Evolutionary conservation across 2,113 vertebrate species (phyloP).

Genomic region (Proterorhinus semilunaris): DNA sequence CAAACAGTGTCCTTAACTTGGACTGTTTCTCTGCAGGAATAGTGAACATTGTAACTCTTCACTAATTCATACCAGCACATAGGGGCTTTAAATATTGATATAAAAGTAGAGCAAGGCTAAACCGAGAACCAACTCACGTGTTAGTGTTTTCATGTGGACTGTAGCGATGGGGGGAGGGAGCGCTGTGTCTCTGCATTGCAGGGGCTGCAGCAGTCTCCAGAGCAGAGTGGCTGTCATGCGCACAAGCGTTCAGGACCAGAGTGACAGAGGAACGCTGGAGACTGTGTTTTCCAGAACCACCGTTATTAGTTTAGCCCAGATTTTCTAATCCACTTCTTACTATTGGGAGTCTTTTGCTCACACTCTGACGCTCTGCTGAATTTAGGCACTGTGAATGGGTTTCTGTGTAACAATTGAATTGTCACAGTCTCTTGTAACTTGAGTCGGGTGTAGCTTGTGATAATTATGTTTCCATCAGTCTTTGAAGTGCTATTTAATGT

Average conservation of each 20-base stretch:
- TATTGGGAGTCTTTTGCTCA: background rate
- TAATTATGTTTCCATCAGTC: background rate
- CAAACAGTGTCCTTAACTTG: slow-evolving; percentile 13
- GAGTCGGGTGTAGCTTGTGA: background rate
- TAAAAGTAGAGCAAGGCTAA: background rate
- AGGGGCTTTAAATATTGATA: background rate
- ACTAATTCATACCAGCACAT: background rate
- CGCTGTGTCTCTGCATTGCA: slow-evolving; percentile 71
- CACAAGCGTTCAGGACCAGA: slow-evolving; percentile 31
- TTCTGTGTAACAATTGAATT: background rate
- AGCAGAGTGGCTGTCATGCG: slow-evolving; percentile 62
- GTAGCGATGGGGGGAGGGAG: slow-evolving; percentile 48
- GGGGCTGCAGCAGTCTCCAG: slow-evolving; percentile 68
- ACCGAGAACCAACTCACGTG: background rate
- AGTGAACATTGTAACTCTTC: slow-evolving; percentile 31
- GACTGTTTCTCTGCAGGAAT: slow-evolving; percentile 3
- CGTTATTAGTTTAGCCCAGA: slow-evolving; percentile 9
- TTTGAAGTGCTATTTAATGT: no score
- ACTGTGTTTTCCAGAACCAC: slow-evolving; percentile 4
- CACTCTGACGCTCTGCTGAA: background rate
- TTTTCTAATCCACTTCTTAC: background rate
- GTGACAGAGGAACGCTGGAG: slow-evolving; percentile 3
- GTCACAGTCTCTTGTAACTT: background rate
- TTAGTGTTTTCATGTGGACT: slow-evolving; percentile 41
- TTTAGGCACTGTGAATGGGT: no score